Evolutionary conservation across 2,888 invertebrate genomes (phyloP).

Genomic region (Saturnia japonica): DNA sequence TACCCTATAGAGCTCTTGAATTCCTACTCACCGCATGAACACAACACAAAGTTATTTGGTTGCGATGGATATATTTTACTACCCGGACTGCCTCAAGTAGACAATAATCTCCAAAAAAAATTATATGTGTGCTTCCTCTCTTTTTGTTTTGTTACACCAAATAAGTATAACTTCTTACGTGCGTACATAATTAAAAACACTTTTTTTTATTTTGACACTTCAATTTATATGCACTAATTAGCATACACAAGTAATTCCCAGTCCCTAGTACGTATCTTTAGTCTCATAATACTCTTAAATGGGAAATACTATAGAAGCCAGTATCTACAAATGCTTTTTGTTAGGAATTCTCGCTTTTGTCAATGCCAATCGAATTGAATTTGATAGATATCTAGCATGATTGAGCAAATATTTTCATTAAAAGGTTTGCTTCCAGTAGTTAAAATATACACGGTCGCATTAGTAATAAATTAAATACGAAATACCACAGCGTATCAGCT

Average conservation of each 20-base stretch:
- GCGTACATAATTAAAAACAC: too few species aligned
- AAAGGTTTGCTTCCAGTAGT: not conserved
- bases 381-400: not conserved
- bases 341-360: not conserved
- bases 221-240: too few species aligned
- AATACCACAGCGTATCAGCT: conserved; percentile 32
- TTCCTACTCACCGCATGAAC: too few species aligned
- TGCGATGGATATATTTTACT: too few species aligned
- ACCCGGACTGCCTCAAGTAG: too few species aligned
- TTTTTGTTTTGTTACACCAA: too few species aligned
- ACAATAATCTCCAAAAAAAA: too few species aligned
- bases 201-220: too few species aligned
- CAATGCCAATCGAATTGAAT: not conserved
- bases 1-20: too few species aligned
- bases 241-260: not conserved
- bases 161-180: too few species aligned
- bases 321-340: not conserved
- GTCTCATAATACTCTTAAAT: not conserved
- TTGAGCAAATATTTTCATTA: not conserved
- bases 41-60: too few species aligned
- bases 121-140: too few species aligned
- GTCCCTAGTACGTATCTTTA: not conserved
- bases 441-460: not conserved
- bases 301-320: not conserved
- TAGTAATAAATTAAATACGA: conserved; percentile 14